Percentiles rank a stretch among this genome's conserved stretches.
These are phyloP conservation scores for Meliscaeva auricollis DNA, from an alignment of 2,888 invertebrate species.

Conservation along the genomic window DNA sequence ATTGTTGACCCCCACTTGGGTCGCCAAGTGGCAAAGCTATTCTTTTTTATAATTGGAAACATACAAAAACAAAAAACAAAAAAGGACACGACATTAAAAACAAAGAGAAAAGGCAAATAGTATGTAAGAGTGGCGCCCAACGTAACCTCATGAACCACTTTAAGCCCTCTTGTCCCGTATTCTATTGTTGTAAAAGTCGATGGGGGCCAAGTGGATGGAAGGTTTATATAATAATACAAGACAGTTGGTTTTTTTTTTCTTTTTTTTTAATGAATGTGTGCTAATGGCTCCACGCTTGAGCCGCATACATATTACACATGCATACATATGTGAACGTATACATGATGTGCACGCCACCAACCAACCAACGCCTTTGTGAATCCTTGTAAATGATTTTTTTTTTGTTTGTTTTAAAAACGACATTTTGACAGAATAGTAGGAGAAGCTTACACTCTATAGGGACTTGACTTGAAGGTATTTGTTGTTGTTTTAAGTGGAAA, in stretches of 20 bases:
- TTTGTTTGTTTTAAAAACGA: slow-evolving; percentile 51
- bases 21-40: slow-evolving; percentile 39
- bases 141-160: slow-evolving; percentile 67
- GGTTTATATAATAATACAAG: slow-evolving; percentile 1
- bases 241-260: slow-evolving; percentile 8
- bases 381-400: slow-evolving; percentile 27
- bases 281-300: slow-evolving; percentile 44
- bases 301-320: not conserved
- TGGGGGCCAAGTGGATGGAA: slow-evolving; percentile 9
- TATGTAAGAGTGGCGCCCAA: slow-evolving; percentile 39
- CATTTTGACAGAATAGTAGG: slow-evolving; percentile 38
- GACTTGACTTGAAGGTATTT: not conserved
- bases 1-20: slow-evolving; percentile 64
- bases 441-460: not conserved
- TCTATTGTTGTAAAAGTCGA: slow-evolving; percentile 34
- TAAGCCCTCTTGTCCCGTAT: slow-evolving; percentile 57
- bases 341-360: not conserved
- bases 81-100: slow-evolving; percentile 46
- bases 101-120: slow-evolving; percentile 42
- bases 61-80: slow-evolving; percentile 40
- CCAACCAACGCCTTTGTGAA: slow-evolving; percentile 25
- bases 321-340: not conserved
- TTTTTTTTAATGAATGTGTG: slow-evolving; percentile 57
- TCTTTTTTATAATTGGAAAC: slow-evolving; percentile 68
- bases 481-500: slow-evolving; percentile 10